Base-by-base conservation (phyloP, 2,797 vertebrate species). In the Vespertilio murinus region DNA sequence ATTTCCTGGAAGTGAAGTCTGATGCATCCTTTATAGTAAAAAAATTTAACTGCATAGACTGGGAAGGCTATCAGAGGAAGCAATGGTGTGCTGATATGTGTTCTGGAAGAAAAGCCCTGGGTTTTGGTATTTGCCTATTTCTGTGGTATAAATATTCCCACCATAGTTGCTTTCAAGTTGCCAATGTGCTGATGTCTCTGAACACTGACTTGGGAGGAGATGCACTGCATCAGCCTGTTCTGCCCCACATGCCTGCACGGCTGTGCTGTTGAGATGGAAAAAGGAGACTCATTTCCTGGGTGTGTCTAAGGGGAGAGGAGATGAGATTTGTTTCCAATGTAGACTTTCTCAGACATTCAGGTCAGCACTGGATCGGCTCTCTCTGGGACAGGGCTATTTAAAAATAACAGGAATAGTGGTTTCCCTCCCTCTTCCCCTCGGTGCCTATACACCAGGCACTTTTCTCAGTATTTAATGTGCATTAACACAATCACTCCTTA, bases 1-100 rank as follows among this genome's bases (percentile, higher is more conserved):
- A 97, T 92, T 96, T 96, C 94, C 89, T 96, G 10, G 1, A 93
- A 94, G 69, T 79, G 81, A 86, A 92, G 80, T 77, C 90, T 2
- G 8, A 91, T 90, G 52, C 71, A 94, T 78, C 35, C 13, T 54
- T 97, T 95, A 93, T 90, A 95, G 97, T 97, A 95, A 96, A 95
- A 47, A 94, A 93, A 94, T 88, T 89, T 94, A 95, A 96, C 86
- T 89, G 79, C 79, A 92, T 90, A 75, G 86, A 85, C 92, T 56
- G 88, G 88, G 86, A 92, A 54, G 64, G 49, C 73, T 92, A 64
- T 65, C 59, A 82, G 81, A 74, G 93, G 70, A 70, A 91, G 45
- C 45, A 92, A n/a, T 86, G 79, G 35, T 56, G 13, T 89, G 70
- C 73, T 95, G 77, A 92, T 85, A 93, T 92, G 70, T 69, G 88